These are phyloP conservation scores for Poeciliopsis infans DNA, from an alignment of 2,797 vertebrate species.

Conservation along the genomic window DNA sequence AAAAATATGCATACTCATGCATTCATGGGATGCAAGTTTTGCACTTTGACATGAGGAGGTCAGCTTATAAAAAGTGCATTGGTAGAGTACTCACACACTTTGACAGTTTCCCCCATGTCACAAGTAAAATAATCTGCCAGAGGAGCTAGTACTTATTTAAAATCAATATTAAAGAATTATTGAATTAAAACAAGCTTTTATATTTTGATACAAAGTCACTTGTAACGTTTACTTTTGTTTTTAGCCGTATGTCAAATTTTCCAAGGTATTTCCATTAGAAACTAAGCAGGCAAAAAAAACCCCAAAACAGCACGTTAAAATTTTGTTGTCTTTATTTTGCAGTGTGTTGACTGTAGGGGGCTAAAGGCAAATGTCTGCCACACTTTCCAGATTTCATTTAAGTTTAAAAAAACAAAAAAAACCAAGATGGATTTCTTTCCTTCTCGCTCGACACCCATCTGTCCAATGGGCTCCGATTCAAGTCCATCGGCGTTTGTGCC, in stretches of 20 bases:
- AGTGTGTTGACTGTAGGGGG: not conserved
- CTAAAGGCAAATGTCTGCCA: not conserved
- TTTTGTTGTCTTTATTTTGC: not conserved
- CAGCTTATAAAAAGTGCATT: constrained; percentile 22
- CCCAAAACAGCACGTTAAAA: not conserved
- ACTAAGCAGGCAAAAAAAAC: too few species aligned
- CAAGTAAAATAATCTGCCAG: too few species aligned
- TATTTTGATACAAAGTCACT: too few species aligned
- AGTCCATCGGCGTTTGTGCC: too few species aligned
- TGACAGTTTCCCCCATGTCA: not conserved
- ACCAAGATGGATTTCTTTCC: not conserved
- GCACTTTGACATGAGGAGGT: constrained; percentile 30
- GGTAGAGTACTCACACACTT: not conserved
- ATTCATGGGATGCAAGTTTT: constrained; percentile 43
- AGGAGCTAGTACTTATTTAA: too few species aligned
- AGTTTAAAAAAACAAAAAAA: not conserved
- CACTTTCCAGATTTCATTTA: not conserved
- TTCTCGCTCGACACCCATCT: not conserved
- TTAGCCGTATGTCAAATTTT: too few species aligned
- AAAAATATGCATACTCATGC: constrained; percentile 40
- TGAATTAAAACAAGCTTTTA: too few species aligned
- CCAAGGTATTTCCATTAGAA: too few species aligned
- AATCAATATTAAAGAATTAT: too few species aligned
- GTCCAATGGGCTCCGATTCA: not conserved
- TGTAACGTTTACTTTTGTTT: too few species aligned